These are phyloP conservation scores for Salarias fasciatus DNA, from an alignment of 2,797 vertebrate species.

Conservation along the genomic window DNA sequence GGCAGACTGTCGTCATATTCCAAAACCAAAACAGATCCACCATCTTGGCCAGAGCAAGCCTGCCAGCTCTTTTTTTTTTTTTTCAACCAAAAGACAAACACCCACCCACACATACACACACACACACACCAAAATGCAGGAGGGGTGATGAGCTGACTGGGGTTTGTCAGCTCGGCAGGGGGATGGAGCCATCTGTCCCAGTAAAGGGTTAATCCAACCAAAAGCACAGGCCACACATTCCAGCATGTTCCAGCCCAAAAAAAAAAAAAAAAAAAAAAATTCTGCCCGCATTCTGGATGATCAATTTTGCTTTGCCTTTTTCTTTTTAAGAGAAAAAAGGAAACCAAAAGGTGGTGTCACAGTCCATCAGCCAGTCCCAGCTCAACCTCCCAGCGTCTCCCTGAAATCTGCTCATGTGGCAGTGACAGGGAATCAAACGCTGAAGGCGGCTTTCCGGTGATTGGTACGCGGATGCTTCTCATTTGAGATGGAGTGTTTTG, in stretches of 20 bases:
- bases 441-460: constrained; percentile 31
- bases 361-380: constrained; percentile 7
- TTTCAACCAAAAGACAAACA: not conserved
- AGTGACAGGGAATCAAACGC: constrained; percentile 37
- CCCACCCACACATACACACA: constrained; percentile 18
- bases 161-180: constrained; percentile 72
- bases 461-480: constrained; percentile 42
- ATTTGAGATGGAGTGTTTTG: constrained; percentile 51
- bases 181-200: constrained; percentile 82
- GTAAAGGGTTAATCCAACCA: constrained; percentile 86
- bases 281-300: constrained; percentile 37
- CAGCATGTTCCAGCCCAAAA: constrained; percentile 81
- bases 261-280: too few species aligned
- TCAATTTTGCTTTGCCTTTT: constrained; percentile 13
- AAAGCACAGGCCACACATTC: constrained; percentile 75
- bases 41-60: constrained; percentile 59
- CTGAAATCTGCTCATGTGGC: constrained; percentile 36
- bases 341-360: not conserved
- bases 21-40: constrained; percentile 74
- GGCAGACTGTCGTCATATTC: constrained; percentile 63
- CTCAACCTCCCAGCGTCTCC: constrained; percentile 1
- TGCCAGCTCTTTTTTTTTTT: constrained; percentile 40
- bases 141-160: constrained; percentile 62
- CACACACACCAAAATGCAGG: constrained; percentile 38
- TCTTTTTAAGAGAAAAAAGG: not conserved